These are phyloP conservation scores for roundworm (Caenorhabditis elegans) DNA, from an alignment of 1,140 invertebrate species.

Conservation along the genomic window DNA sequence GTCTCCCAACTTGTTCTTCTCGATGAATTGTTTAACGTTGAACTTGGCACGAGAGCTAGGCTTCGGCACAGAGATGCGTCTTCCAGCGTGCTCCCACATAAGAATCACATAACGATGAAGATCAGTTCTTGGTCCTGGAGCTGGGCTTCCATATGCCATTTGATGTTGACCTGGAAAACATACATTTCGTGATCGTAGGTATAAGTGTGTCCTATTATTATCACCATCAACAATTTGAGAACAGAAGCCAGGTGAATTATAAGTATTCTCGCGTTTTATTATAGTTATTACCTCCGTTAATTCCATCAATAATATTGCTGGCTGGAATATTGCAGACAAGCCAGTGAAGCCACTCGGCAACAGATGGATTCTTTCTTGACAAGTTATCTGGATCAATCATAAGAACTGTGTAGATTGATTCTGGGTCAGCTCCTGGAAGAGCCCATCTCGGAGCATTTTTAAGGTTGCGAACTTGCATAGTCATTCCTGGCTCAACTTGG, in stretches of 20 bases:
- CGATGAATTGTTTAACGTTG: constrained; percentile 62
- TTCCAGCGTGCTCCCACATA: constrained; percentile 63
- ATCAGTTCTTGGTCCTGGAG: constrained; percentile 61
- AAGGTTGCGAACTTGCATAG: constrained; percentile 57
- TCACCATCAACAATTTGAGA: no score
- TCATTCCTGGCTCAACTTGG: constrained; percentile 59
- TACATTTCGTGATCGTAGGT: neutral
- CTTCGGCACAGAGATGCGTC: constrained; percentile 60
- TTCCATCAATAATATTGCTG: constrained; percentile 61
- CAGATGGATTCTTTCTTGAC: constrained; percentile 63
- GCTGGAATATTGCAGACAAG: constrained; percentile 64
- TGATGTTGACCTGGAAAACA: constrained; percentile 61
- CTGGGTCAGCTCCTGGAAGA: constrained; percentile 62
- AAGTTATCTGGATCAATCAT: constrained; percentile 67
- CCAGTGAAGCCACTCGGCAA: constrained; percentile 66
- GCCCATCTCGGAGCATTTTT: constrained; percentile 65
- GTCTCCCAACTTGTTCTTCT: constrained; percentile 63
- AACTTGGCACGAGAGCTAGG: constrained; percentile 61
- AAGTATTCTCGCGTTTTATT: no score
- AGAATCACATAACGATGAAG: constrained; percentile 65
- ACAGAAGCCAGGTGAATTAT: no score
- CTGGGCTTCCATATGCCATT: constrained; percentile 64
- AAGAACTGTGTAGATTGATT: constrained; percentile 61
- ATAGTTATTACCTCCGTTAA: constrained; percentile 58
- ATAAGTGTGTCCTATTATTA: no score